Conservation (phyloP, 2,113 vertebrate species). For the Raja brachyura region DNA sequence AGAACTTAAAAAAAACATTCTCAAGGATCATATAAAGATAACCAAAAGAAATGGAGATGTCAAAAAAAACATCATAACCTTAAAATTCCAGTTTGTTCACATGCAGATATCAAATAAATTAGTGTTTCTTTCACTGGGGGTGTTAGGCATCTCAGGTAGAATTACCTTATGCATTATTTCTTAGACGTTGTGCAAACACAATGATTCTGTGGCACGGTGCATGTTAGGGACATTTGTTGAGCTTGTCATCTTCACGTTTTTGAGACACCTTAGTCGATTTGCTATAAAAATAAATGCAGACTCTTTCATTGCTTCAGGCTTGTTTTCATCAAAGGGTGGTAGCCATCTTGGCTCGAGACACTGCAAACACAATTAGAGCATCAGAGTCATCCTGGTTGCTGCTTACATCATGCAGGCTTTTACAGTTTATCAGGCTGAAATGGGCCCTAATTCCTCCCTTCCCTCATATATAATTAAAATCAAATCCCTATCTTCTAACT, state of each 20-base stretch:
- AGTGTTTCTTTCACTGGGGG: background rate
- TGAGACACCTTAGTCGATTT: conserved; percentile 43
- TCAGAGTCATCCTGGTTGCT: conserved; percentile 46
- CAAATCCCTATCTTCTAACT: conserved; percentile 43
- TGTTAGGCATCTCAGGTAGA: background rate
- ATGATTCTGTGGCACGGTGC: conserved; percentile 39
- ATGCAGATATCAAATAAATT: background rate
- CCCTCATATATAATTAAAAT: conserved; percentile 45
- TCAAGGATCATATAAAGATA: background rate
- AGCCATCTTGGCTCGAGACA: conserved; percentile 51
- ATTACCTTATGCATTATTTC: background rate
- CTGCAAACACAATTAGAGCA: conserved; percentile 44
- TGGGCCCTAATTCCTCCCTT: conserved; percentile 38
- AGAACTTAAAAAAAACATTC: background rate
- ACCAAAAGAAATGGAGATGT: background rate
- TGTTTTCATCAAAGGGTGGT: conserved; percentile 51
- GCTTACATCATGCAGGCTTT: conserved; percentile 41
- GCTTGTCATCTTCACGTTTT: conserved; percentile 42
- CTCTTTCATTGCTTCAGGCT: conserved; percentile 46
- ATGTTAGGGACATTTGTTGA: conserved; percentile 37
- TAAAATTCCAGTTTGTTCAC: background rate
- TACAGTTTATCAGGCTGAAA: conserved; percentile 39
- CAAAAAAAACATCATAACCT: background rate
- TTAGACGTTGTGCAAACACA: conserved; percentile 41
- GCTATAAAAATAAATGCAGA: conserved; percentile 47